Conservation (phyloP, 2,797 vertebrate species). For the Acrossocheilus wenchowensis region DNA sequence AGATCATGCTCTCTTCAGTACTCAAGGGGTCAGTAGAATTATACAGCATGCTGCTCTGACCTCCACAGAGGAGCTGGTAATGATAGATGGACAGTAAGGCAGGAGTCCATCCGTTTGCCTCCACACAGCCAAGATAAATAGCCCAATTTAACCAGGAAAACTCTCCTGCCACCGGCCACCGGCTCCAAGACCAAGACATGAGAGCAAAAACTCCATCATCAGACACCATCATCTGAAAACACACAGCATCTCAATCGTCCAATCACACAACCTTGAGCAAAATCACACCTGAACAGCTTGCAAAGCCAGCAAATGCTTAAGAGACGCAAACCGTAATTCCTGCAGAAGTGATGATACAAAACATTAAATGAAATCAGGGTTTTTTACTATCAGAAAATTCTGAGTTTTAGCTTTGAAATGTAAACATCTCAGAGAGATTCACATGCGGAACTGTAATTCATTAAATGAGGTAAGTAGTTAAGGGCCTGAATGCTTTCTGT, state of each 20-base stretch:
- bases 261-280: background rate
- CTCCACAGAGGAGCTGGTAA: constrained; percentile 56
- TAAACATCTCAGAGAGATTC: background rate
- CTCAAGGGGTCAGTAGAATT: constrained; percentile 53
- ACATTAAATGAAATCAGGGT: background rate
- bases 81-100: constrained; percentile 62
- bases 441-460: background rate
- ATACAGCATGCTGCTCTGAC: constrained; percentile 55
- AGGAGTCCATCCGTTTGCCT: constrained; percentile 68
- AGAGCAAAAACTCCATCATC: constrained; percentile 38
- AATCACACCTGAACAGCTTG: background rate
- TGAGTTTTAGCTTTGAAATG: background rate
- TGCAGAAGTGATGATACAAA: background rate
- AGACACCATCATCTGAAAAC: background rate
- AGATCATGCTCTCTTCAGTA: constrained; percentile 14
- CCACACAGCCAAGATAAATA: constrained; percentile 70
- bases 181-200: constrained; percentile 34
- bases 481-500: background rate
- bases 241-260: background rate
- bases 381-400: background rate
- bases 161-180: constrained; percentile 48
- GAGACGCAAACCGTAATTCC: background rate
- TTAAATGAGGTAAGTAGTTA: background rate
- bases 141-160: constrained; percentile 64
- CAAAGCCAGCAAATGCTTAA: background rate